Evolutionary conservation across 2,797 vertebrate genomes (phyloP).

Genomic region (Pipistrellus kuhlii): DNA sequence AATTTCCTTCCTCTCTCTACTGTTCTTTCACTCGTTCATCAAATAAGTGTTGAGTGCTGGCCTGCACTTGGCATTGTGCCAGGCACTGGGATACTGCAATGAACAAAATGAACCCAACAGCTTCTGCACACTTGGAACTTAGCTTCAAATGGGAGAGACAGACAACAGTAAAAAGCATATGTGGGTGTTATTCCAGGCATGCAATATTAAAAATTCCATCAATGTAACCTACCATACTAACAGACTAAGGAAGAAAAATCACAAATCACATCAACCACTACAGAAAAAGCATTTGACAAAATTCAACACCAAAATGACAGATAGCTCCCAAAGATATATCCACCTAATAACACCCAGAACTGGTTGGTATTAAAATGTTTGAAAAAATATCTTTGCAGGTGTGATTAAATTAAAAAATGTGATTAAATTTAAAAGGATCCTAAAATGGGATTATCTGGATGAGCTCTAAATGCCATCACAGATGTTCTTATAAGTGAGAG

Average conservation of each 20-base stretch:
- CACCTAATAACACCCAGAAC: background rate
- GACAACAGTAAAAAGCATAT: background rate
- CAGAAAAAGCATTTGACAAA: background rate
- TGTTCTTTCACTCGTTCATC: background rate
- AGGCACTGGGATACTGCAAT: background rate
- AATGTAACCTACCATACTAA: too few relatives aligned
- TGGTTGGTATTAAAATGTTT: background rate
- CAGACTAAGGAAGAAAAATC: too few relatives aligned
- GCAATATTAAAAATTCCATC: background rate
- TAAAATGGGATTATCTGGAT: background rate
- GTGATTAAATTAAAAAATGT: background rate
- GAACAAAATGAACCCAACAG: background rate
- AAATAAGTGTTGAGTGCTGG: background rate
- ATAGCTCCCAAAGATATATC: background rate
- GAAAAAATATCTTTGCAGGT: background rate
- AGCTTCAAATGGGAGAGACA: background rate
- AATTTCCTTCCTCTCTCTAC: background rate
- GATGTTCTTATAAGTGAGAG: background rate
- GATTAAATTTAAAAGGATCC: background rate
- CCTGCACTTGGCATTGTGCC: background rate
- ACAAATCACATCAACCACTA: background rate
- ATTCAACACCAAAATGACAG: background rate
- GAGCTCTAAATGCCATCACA: background rate
- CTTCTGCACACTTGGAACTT: background rate
- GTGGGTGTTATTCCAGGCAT: background rate